Evolutionary conservation across 1,140 invertebrate species (phyloP), one percentile per base, ranked within the genome.

Genomic region (Cydia pomonella): DNA sequence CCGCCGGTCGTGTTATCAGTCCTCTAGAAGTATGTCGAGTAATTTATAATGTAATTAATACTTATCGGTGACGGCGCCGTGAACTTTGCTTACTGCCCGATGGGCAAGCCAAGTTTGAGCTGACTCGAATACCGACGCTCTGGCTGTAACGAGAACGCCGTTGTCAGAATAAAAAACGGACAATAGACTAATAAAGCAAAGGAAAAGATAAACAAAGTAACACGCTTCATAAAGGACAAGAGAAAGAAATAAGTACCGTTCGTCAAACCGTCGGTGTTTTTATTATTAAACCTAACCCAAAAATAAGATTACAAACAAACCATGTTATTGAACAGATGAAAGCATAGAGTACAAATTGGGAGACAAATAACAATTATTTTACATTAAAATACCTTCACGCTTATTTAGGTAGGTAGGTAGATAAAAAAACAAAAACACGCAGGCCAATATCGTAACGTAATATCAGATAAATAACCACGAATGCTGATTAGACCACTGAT

Each of bases 31-130:
- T 90, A 84, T 91, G 88, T 90, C 85, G 85, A 79, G 82, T 87
- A 87, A 90, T 91, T 88, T 90, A 91, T 87, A 89, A 89, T 83
- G 86, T 91, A 92, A 92, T 91, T 89, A 90, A 90, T 91, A 82
- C 76, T 89, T 91, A 92, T 90, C 88, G 86, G 78, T 80, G 79
- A 78, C 82, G 83, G 77, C 47, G 75, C 59, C 77, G 79, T 86
- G 83, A 84, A 85, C 86, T 88, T 88, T 87, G 85, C 86, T 84
- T 87, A 78, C 78, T 18, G 64, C 9, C 29, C 64, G 29, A 33
- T 69, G 64, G 64, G 27, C 62, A 44, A 74, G 59, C 64, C 73
- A 64, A 74, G 59, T 74, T 50, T 71, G 63, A 27, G 80, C 80
- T 69, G 64, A 33, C 64, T 69, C 64, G 64, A 21, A 69, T 64